Evolutionary conservation across 2,113 vertebrate genomes (phyloP).

Genomic region (Bungarus multicinctus): DNA sequence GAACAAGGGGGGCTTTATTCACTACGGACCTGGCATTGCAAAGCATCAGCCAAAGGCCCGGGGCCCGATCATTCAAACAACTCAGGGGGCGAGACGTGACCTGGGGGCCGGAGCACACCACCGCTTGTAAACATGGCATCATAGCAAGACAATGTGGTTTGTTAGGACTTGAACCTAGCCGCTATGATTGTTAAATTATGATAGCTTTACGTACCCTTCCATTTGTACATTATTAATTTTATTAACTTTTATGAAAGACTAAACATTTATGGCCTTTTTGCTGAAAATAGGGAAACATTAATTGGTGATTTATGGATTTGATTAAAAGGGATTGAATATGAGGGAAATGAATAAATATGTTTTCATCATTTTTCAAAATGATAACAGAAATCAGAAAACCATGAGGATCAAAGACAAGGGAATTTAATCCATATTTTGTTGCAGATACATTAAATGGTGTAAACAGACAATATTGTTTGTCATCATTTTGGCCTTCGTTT

Average conservation of each 20-base stretch:
- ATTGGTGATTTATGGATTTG: background rate
- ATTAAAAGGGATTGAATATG: background rate
- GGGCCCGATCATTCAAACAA: too few species aligned
- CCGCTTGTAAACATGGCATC: too few species aligned
- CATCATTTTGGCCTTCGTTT: too few species aligned
- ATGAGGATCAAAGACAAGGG: slow-evolving; percentile 35
- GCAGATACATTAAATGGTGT: too few species aligned
- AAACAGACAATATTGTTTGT: too few species aligned
- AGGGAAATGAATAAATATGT: background rate
- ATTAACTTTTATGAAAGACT: background rate
- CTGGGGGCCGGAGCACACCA: too few species aligned
- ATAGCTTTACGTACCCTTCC: background rate
- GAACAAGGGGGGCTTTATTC: too few species aligned
- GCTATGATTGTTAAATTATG: background rate
- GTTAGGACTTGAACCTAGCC: background rate
- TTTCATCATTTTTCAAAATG: background rate
- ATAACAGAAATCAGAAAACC: background rate
- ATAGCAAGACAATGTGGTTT: background rate
- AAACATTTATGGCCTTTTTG: background rate
- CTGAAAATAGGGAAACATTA: background rate
- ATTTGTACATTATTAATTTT: background rate
- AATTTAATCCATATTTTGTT: slow-evolving; percentile 15
- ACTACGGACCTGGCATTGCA: too few species aligned
- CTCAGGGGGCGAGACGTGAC: too few species aligned
- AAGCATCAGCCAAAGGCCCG: too few species aligned